Evolutionary conservation across 2,797 vertebrate genomes (phyloP).

Genomic region (Epinephelus awoara): DNA sequence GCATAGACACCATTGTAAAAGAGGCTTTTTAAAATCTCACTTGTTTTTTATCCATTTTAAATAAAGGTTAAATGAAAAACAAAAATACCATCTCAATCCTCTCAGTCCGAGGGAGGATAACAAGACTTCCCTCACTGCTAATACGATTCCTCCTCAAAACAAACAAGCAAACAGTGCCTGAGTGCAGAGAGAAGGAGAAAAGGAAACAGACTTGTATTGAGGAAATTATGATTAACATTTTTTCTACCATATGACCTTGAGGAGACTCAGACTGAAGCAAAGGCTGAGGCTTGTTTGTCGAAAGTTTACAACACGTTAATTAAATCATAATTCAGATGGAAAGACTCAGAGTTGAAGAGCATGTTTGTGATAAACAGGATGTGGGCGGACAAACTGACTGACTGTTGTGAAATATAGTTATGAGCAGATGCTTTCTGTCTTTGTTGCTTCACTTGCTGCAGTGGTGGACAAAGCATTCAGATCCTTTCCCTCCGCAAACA

Average conservation of each 20-base stretch:
- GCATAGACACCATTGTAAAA: no score
- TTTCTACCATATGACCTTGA: not conserved
- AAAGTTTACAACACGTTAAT: not conserved
- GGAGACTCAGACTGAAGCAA: not conserved
- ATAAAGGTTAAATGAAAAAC: no score
- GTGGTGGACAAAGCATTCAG: not conserved
- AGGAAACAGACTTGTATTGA: not conserved
- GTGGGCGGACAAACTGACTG: not conserved
- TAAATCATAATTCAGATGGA: constrained; percentile 1
- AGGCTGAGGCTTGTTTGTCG: not conserved
- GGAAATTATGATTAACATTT: no score
- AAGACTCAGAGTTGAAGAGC: not conserved
- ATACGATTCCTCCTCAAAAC: not conserved
- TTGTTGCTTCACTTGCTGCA: not conserved
- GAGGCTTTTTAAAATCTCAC: no score
- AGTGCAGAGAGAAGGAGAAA: not conserved
- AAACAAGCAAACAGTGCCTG: not conserved
- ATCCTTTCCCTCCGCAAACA: not conserved
- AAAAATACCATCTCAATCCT: no score
- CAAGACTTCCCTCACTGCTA: no score
- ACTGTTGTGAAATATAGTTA: not conserved
- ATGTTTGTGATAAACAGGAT: constrained; percentile 1
- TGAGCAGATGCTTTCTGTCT: not conserved
- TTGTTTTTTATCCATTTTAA: no score
- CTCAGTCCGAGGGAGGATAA: no score